Evolutionary conservation across 2,888 invertebrate species (phyloP), one percentile per base, ranked within the genome.

Genomic region (Sycophila texana): DNA sequence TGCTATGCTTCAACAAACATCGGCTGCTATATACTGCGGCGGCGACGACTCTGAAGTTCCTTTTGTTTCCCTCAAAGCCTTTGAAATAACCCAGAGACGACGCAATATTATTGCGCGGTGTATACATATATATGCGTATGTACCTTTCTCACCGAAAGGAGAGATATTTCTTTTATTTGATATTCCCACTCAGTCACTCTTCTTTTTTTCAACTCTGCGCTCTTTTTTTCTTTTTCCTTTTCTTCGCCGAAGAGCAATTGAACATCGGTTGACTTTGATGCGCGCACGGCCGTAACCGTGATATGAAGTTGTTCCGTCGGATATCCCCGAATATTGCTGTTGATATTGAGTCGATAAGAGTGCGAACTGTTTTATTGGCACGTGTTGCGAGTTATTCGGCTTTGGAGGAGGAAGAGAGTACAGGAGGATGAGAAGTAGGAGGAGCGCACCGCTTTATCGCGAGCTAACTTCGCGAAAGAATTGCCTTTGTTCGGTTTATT

Each of bases 241-340:
- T 71, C 13, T 47, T 18, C 20, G 26, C 0, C 16, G 55, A 73
- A 67, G 67, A 71, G 22, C 77, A 73, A 73, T 77, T 47, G 60
- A 60, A 49, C 55, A 18, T 30, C 22, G 47, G 61, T 55, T 66
- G 61, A 75, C 75, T 75, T 68, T 71, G 65, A 71, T 75, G 51
- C 67, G 47, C 47, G 0, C 39, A 7, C 30, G 5, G 16, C 61
- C 63, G 13, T 70, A 60, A 63, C 67, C 18, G 20, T 68, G 60
- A 53, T 68, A 68, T 68, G 60, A 75, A 75, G 60, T 75, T 73
- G 61, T 78, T 67, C 10, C 53, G 74, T 70, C 57, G 65, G 49
- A 74, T 74, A 74, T 66, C 51, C 58, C 55, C 47, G 58, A 78
- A 78, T 78, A 67, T 78, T 73, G 58, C 68, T 13, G 58, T 65